A percentile compares a stretch with the other conserved stretches of the same genome.
Conservation (phyloP, 2,797 vertebrate genomes). For the Chelon labrosus region DNA sequence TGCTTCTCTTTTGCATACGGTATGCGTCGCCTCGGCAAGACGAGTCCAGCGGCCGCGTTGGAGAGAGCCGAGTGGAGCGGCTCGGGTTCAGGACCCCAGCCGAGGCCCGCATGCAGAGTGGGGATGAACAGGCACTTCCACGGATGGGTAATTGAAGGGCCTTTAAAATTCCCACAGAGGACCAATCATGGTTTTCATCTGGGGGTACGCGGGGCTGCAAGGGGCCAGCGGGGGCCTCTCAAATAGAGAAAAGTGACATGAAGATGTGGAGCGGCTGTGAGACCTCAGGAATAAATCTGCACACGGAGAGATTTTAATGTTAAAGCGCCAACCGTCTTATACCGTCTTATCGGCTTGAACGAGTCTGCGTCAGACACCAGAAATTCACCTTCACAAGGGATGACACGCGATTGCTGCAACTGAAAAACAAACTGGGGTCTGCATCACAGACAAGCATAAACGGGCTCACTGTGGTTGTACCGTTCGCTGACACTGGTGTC, state of each 20-base stretch:
- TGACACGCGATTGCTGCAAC: no score
- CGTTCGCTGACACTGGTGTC: no score
- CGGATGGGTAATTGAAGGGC: slow-evolving; percentile 78
- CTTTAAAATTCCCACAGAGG: slow-evolving; percentile 81
- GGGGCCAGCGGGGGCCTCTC: slow-evolving; percentile 60
- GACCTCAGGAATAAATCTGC: slow-evolving; percentile 52
- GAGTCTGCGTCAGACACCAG: neutral
- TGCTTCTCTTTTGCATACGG: slow-evolving; percentile 66
- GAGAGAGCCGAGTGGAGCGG: slow-evolving; percentile 48
- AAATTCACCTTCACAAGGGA: neutral
- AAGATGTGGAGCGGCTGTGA: slow-evolving; percentile 44
- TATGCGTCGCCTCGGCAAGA: slow-evolving; percentile 42
- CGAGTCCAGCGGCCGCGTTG: slow-evolving; percentile 57
- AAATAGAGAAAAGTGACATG: slow-evolving; percentile 38
- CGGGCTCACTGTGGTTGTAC: no score
- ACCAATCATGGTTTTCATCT: slow-evolving; percentile 75
- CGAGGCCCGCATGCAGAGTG: slow-evolving; percentile 77
- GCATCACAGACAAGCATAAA: no score
- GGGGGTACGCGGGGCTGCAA: slow-evolving; percentile 44
- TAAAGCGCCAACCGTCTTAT: slow-evolving; percentile 4
- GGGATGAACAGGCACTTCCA: slow-evolving; percentile 56
- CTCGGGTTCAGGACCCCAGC: slow-evolving; percentile 78
- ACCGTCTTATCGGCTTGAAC: neutral
- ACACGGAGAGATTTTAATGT: slow-evolving; percentile 43
- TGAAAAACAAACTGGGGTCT: no score